These are phyloP conservation scores for Gadopsis bispinosus DNA, from an alignment of 2,797 vertebrate species.

Conservation along the genomic window DNA sequence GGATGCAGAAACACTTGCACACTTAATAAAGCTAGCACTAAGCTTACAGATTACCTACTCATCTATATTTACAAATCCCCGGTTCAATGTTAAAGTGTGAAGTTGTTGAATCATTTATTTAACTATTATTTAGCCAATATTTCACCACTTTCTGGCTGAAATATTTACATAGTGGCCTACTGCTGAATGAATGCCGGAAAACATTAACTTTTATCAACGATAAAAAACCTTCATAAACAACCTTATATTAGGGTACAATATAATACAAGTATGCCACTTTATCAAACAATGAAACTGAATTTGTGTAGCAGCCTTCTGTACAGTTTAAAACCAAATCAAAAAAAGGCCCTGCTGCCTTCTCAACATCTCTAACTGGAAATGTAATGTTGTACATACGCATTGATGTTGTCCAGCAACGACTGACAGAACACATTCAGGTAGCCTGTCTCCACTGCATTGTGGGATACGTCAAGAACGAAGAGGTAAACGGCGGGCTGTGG, in stretches of 20 bases:
- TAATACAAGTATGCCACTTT: background rate
- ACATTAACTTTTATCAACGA: background rate
- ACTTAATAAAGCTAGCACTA: background rate
- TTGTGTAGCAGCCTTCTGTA: background rate
- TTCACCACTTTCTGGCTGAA: background rate
- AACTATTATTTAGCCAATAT: background rate
- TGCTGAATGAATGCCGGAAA: background rate
- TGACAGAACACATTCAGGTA: constrained; percentile 94
- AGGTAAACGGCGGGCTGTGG: constrained; percentile 98
- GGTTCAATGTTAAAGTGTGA: background rate
- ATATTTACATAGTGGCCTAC: background rate
- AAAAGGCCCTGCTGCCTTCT: background rate
- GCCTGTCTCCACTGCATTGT: constrained; percentile 95
- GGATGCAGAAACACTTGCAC: background rate
- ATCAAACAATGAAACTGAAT: background rate
- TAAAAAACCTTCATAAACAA: background rate
- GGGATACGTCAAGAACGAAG: constrained; percentile 95
- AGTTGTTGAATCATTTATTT: background rate
- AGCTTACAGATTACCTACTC: background rate
- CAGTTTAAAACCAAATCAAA: background rate
- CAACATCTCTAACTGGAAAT: constrained; percentile 3
- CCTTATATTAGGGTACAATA: no score
- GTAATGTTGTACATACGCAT: constrained; percentile 87
- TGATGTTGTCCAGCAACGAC: constrained; percentile 94
- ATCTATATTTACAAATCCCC: background rate